Evolutionary conservation across 1,140 invertebrate genomes (phyloP), one percentile per base, ranked within the genome.

Genomic region (Arctopsyche grandis): DNA sequence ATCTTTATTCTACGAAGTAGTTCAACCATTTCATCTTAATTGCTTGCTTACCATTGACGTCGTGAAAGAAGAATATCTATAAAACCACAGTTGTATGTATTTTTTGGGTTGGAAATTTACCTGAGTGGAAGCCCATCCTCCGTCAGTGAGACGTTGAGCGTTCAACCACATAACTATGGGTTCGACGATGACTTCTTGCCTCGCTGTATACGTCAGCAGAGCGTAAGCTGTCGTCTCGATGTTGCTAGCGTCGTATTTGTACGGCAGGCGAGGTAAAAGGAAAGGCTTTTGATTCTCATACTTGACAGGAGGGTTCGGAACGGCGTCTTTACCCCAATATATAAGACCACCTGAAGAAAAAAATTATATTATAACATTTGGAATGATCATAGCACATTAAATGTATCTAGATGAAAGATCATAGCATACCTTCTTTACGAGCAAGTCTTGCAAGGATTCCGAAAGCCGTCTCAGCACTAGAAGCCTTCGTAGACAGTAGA

Each of bases 101-200:
- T 66, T 52, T 19, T 26, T 80, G 19, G 7, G 56, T 63, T 75
- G 10, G 69, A 14, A 44, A 75, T 63, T 19, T 75, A 91, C 93
- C 87, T 97, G 96, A 4, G 97, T 98, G 0, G 96, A 98, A 0
- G 96, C 95, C 96, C 97, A 98, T 0, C 97, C 97, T 46, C 95
- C 95, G 83, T 98, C 94, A n/a, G 93, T 93, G 0, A 98, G 89
- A 69, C 97, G 90, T 85, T 98, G 97, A 0, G 94, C 91, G 85
- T 98, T 98, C 5, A 99, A 87, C 97, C 97, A 99, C 84, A 94
- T 93, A 22, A 98, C 96, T 84, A 98, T 97, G 10, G 93, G 91
- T 79, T 96, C 95, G 26, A 93, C 90, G 71, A 93, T 90, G 79
- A 94, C 89, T 80, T 96, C 95, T 84, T 96, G 94, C 14, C 94